Base-by-base conservation (phyloP, 2,797 vertebrate genomes). In the Sebastes cheni region DNA sequence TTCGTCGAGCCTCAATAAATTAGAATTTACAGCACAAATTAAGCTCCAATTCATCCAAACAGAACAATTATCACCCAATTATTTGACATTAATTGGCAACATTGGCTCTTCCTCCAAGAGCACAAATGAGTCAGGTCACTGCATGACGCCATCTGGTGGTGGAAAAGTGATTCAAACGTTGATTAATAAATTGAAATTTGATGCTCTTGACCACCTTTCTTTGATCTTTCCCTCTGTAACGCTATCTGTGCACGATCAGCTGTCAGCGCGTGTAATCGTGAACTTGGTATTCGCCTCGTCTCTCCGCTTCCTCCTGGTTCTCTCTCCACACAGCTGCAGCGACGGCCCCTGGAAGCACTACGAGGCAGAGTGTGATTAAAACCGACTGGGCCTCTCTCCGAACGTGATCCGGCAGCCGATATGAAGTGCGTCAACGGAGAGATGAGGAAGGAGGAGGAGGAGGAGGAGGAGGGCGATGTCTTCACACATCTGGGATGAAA, bases 281-380 rank as follows among this genome's bases (percentile, higher is more conserved):
- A 85, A 67, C 84, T 71, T 91, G 72, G 68, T 90, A 91, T 91
- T 91, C 84, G 10, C 25, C 72, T 86, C 86, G 56, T 74, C 66
- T 64, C 66, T 64, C 66, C 46, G 0, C 66, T 18, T 54, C 25
- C 68, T 68, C 23, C 77, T 7, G 65, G 54, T 70, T 79, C 20
- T 52, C 20, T 52, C 29, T 83, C 66, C 76, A 64, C 76, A 64
- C 65, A 39, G 81, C 76, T 82, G 46, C 71, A 82, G 80, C 27
- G 16, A 75, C 16, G 74, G 82, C 86, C 64, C 77, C 84, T 87
- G 81, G 86, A 90, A 82, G 78, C 79, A 60, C 77, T 59, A 39
- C 50, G 36, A 30, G 78, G 81, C 74, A 23, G 82, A 74, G 59
- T 75, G 82, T 86, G 90, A 93, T 93, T 92, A 90, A 88, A 91